Base-by-base conservation (phyloP, 2,888 invertebrate genomes). In the Aporophyla nigra region DNA sequence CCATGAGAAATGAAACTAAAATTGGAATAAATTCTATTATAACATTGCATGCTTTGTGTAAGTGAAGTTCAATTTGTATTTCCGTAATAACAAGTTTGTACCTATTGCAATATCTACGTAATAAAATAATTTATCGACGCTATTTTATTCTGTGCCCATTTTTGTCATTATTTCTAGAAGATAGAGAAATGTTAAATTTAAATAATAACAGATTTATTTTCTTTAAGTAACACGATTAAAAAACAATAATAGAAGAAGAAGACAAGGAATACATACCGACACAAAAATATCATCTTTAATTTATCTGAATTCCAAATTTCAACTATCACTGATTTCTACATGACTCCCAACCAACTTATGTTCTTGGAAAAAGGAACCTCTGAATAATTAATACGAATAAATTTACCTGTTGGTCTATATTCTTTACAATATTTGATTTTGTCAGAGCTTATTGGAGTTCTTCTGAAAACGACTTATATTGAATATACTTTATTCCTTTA, bases 11-110 rank as follows among this genome's bases (percentile, higher is more conserved):
- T 80, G 66, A 83, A 89, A 86, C 66, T 76, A n/a, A 82, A 86
- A 81, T 85, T 56, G 63, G 74, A 80, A 80, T 79, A 63, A 79
- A 80, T 80, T 80, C 49, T 68, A 82, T 76, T 75, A 79, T 71
- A 40, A 79, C 86, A 89, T 88, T 88, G 86, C 85, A 77, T 78
- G 79, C 83, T 85, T 77, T 68, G 81, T 61, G 72, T 59, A 51
- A 63, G 27, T 61, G 49, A 71, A 80, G 76, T 78, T 75, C 53
- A 62, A 76, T 66, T 82, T 75, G 24, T 58, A 71, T 78, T 82
- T 75, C 49, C 10, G 59, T 62, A 76, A 65, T 43, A 66, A 58
- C n/a, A 66, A 59, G 49, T 72, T 78, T 77, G 58, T 51, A 19
- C 19, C 51, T 43, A 16, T 40, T 76, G 56, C 58, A 71, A 69